Evolutionary conservation across 30 jellyfish, hydroid and myxozoan species (phyloP), one percentile per base, ranked within the genome.

Genomic region (Aurelia sp.): DNA sequence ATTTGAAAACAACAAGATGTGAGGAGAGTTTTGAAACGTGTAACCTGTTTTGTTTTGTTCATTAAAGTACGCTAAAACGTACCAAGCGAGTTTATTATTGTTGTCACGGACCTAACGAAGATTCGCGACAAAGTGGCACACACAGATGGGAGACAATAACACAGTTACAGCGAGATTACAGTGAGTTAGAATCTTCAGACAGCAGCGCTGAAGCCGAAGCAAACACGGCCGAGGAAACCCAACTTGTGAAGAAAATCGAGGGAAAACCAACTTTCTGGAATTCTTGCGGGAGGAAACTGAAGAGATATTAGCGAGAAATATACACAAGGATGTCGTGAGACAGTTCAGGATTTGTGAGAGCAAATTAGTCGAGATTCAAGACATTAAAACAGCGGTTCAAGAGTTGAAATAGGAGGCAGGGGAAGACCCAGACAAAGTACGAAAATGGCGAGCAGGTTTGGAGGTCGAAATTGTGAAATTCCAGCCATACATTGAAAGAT

Each of bases 51-150:
- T 68, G 63, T 68, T 68, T 23, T 7, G 58, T 20, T 68, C 13
- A 68, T 27, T 27, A 27, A 68, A 68, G 79, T 68, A 68, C 79
- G 79, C 79, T 68, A 20, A 68, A 68, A 68, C 58, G 79, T 20
- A 68, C 19, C 60, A 23, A 68, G 79, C 79, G 79, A 68, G 79
- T 68, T 27, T 2, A 68, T 68, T 68, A 68, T 23, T 68, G 79
- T 68, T 68, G 79, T 68, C 63, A 68, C 79, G 79, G 53, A 23
- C 60, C 79, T 68, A 68, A 13, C 79, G 79, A 68, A 68, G 53
- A 22, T 68, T 68, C 79, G 79, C 79, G 79, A 68, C 79, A 68
- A 22, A 20, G 69, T 17, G 22, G 69, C 22, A 17, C 30, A 5
- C 30, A n/a, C 69, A 17, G 69, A 17, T 59, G 69, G 8, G 51